Evolutionary conservation across 2,797 vertebrate species (phyloP), one percentile per base, ranked within the genome.

Genomic region (Alosa sapidissima): DNA sequence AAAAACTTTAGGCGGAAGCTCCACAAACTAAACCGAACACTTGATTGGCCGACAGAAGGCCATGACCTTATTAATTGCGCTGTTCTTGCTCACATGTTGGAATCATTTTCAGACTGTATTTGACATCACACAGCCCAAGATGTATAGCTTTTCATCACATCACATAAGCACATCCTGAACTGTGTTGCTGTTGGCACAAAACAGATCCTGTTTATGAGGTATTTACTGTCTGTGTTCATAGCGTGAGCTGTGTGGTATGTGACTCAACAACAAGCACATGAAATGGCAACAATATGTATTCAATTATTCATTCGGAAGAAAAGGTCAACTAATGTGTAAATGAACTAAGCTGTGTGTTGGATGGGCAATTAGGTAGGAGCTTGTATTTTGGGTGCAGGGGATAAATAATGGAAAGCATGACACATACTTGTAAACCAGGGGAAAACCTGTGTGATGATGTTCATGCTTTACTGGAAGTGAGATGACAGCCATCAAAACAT

Each of bases 261-360:
- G 85, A 87, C 68, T 86, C 83, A 83, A 87, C 86, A 65, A 45
- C 52, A 83, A 85, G 81, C 62, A 85, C 83, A 68, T 78, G 60
- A 86, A 83, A 81, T 86, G 83, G 85, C 83, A 85, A 75, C 85
- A 82, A 86, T 36, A 87, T 89, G 84, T 24, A 72, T 52, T 87
- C 81, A 82, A 85, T 88, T 83, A 85, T 85, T 89, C 86, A 88
- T 84, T 72, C 11, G 62, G 62, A 58, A 84, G 81, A 84, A 84
- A 54, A 82, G 87, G 86, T 85, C 84, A 86, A 81, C 85, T 82
- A 82, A 84, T 83, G 58, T 88, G 83, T 82, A 87, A 85, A 90
- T 86, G 58, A 87, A 89, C 85, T 89, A 87, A 87, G 89, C 86
- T 84, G 87, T 87, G 83, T 88, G 83, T 87, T 83, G 88, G 83